Evolutionary conservation across 2,888 invertebrate genomes (phyloP).

Genomic region (Blastobasis adustella): DNA sequence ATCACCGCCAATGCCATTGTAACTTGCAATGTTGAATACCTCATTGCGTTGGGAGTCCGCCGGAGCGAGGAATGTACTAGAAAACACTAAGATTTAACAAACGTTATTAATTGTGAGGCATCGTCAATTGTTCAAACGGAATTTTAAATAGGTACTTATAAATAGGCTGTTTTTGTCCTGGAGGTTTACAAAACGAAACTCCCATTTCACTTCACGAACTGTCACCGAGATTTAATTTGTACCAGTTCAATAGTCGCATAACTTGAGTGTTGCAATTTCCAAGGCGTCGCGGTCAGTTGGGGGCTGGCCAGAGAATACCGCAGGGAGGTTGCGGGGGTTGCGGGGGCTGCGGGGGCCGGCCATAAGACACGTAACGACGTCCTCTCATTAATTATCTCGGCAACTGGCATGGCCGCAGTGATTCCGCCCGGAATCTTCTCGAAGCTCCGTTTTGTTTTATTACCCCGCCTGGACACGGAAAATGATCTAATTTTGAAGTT

Average conservation of each 20-base stretch:
- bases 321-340: not conserved
- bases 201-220: too few relatives aligned
- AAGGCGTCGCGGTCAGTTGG: slow-evolving; percentile 3
- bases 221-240: not conserved
- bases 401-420: slow-evolving; percentile 20
- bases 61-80: too few relatives aligned
- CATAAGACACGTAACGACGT: slow-evolving; percentile 32
- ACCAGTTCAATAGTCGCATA: not conserved
- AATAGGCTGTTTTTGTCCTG: too few relatives aligned
- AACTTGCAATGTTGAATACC: too few relatives aligned
- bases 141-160: too few relatives aligned
- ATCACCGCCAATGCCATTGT: too few relatives aligned
- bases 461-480: not conserved
- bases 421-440: slow-evolving; percentile 18
- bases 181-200: too few relatives aligned
- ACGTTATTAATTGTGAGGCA: too few relatives aligned
- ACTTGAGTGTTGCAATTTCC: not conserved
- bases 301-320: not conserved
- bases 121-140: too few relatives aligned
- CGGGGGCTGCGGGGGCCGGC: slow-evolving; percentile 6
- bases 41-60: too few relatives aligned
- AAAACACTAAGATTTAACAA: too few relatives aligned
- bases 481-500: not conserved
- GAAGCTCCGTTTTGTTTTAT: not conserved
- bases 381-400: slow-evolving; percentile 47